Conservation (phyloP, 2,113 vertebrate genomes). For the Pithys albifrons region DNA sequence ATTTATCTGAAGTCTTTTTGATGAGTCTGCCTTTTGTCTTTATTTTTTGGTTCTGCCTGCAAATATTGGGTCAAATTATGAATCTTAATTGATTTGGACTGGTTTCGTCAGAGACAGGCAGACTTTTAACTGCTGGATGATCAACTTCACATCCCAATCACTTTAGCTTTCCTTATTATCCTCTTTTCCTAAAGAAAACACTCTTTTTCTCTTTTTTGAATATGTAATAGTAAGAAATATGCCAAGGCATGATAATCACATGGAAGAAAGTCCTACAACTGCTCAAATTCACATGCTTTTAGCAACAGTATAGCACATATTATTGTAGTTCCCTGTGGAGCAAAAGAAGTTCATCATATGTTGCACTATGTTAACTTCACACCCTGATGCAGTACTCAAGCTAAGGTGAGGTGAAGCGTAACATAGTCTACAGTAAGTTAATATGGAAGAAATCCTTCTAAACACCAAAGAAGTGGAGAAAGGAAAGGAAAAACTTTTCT, state of each 20-base stretch:
- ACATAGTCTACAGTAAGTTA: background rate
- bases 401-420: background rate
- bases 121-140: background rate
- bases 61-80: background rate
- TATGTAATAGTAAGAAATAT: background rate
- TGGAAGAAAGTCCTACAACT: background rate
- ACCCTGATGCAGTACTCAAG: background rate
- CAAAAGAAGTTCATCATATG: fast-evolving
- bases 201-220: background rate
- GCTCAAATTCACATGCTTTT: background rate
- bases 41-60: background rate
- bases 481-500: background rate
- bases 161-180: background rate
- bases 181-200: background rate
- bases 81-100: background rate
- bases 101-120: background rate
- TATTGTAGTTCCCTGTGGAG: background rate
- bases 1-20: background rate
- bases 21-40: background rate
- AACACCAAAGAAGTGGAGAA: background rate
- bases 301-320: background rate
- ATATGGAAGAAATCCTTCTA: background rate
- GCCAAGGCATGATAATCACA: background rate
- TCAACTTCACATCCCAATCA: background rate
- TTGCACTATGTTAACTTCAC: background rate